These are phyloP conservation scores for Poecilia picta DNA, from an alignment of 2,797 vertebrate species.

Conservation along the genomic window DNA sequence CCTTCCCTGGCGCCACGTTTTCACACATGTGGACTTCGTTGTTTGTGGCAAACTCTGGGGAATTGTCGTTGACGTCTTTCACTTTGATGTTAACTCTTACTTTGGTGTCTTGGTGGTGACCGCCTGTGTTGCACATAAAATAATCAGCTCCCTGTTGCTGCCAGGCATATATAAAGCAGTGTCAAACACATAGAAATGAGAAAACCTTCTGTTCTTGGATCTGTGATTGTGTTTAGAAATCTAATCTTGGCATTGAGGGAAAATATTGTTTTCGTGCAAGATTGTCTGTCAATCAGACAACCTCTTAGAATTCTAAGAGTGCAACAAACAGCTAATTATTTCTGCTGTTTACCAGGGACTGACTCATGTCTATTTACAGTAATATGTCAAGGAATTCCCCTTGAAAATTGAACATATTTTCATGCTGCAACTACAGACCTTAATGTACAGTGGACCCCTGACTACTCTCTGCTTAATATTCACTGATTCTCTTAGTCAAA, in stretches of 20 bases:
- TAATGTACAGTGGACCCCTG: not conserved
- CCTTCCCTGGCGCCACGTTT: conserved; percentile 87
- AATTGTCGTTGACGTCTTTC: conserved; percentile 92
- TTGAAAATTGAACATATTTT: not conserved
- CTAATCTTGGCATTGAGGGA: conserved; percentile 22
- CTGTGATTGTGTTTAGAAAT: conserved; percentile 25
- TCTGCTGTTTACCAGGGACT: conserved; percentile 2
- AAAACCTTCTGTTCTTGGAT: conserved; percentile 17
- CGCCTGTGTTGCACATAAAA: conserved; percentile 78
- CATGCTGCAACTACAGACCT: not conserved
- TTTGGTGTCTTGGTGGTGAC: conserved; percentile 92
- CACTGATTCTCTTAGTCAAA: too few species aligned
- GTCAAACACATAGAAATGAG: conserved; percentile 29
- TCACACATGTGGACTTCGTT: conserved; percentile 95
- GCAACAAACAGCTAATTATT: conserved; percentile 20
- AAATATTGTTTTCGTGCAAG: conserved; percentile 35
- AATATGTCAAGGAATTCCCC: not conserved
- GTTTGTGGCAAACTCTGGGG: conserved; percentile 89
- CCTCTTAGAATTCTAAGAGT: conserved; percentile 42
- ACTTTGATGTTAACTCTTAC: conserved; percentile 93
- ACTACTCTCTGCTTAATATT: too few species aligned
- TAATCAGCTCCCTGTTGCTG: conserved; percentile 8
- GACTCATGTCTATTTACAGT: not conserved
- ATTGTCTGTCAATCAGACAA: conserved; percentile 47
- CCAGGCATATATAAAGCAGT: conserved; percentile 1